phyloP scores from a whole-genome alignment of 92 coral and sea anemone genomes.

The Porites divaricata region DNA sequence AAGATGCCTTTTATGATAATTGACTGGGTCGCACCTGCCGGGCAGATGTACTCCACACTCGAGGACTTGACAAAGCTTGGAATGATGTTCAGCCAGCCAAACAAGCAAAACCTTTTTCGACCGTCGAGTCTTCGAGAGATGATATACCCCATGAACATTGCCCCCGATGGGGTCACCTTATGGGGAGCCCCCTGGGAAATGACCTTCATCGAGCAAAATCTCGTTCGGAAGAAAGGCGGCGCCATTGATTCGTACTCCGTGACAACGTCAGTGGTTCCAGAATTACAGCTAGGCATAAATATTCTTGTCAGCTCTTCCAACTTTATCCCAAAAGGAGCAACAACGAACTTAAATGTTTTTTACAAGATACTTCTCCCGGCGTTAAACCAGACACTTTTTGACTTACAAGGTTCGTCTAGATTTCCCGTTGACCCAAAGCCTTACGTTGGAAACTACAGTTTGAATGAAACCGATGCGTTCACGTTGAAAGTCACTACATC shows the following conservation, averaged over 20 bases:
- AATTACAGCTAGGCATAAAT: constrained; percentile 36
- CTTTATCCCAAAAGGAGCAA: background rate
- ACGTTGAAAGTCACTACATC: background rate
- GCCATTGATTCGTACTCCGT: constrained; percentile 31
- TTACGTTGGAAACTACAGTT: constrained; percentile 34
- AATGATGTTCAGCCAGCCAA: constrained; percentile 33
- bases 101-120: constrained; percentile 30
- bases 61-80: constrained; percentile 51
- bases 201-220: constrained; percentile 17
- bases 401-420: constrained; percentile 2
- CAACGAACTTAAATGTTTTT: background rate
- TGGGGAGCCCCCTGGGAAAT: constrained; percentile 61
- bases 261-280: constrained; percentile 36
- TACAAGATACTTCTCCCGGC: constrained; percentile 43
- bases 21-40: constrained; percentile 47
- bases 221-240: constrained; percentile 49
- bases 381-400: constrained; percentile 33
- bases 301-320: constrained; percentile 11
- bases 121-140: constrained; percentile 36
- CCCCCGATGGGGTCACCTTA: constrained; percentile 37
- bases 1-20: constrained; percentile 20
- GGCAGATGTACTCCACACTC: constrained; percentile 51
- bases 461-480: background rate
- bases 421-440: constrained; percentile 40
- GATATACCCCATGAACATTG: constrained; percentile 34